phyloP scores from a whole-genome alignment of 2,113 vertebrate species.

The Nasalis larvatus region DNA sequence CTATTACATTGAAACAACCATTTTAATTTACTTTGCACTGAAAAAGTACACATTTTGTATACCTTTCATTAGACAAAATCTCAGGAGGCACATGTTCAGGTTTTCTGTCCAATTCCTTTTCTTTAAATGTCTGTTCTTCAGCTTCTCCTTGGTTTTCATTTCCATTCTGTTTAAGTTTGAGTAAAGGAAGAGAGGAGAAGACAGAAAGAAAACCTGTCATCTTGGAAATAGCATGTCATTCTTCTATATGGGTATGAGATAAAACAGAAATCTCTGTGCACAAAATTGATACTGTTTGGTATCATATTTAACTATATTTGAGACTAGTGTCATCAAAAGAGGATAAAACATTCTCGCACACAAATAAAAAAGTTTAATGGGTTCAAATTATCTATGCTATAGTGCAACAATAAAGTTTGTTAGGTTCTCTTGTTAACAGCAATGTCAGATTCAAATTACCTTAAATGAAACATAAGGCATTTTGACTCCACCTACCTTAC shows the following conservation, averaged over 20 bases:
- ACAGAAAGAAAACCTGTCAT: conserved; percentile 95
- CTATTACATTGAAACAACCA: not conserved
- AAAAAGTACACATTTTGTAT: conserved; percentile 50
- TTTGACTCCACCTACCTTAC: conserved; percentile 76
- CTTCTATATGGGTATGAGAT: not conserved
- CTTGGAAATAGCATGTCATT: conserved; percentile 63
- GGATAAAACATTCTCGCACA: not conserved
- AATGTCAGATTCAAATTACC: conserved; percentile 83
- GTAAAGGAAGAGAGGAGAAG: conserved; percentile 90
- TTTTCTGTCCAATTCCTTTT: conserved; percentile 76
- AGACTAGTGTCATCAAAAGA: conserved; percentile 66
- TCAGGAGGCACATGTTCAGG: conserved; percentile 77
- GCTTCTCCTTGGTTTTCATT: conserved; percentile 68
- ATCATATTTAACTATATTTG: conserved; percentile 72
- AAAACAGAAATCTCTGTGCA: conserved; percentile 56
- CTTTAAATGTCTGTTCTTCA: conserved; percentile 69
- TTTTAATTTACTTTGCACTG: conserved; percentile 32
- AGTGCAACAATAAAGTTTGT: conserved; percentile 64
- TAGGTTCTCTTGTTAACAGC: conserved; percentile 82
- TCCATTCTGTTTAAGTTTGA: conserved; percentile 84
- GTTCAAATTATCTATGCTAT: conserved; percentile 58
- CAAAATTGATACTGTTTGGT: conserved; percentile 41
- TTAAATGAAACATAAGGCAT: conserved; percentile 56
- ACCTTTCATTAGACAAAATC: conserved; percentile 90
- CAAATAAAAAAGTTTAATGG: conserved; percentile 50